Conservation (phyloP, 2,113 vertebrate genomes). For the Hemibagrus wyckioides region DNA sequence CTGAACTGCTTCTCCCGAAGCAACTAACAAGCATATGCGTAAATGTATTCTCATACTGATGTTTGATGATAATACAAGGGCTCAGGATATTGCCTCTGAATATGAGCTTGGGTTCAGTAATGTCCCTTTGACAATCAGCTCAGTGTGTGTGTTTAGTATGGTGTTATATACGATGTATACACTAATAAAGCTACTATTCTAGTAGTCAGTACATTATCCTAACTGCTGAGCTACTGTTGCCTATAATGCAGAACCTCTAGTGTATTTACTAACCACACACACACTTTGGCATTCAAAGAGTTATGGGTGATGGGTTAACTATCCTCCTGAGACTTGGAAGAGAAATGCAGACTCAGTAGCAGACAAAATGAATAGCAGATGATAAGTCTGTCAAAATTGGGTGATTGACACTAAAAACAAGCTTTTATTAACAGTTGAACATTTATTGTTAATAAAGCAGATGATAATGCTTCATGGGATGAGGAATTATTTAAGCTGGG, state of each 20-base stretch:
- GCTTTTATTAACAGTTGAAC: not conserved
- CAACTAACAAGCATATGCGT: not conserved
- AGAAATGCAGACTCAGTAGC: not conserved
- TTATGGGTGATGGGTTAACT: constrained; percentile 19
- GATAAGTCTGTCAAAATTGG: not conserved
- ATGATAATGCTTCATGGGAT: not conserved
- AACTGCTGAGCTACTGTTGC: not conserved
- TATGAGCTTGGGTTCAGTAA: not conserved
- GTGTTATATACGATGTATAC: not conserved
- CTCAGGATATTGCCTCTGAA: not conserved
- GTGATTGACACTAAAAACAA: not conserved
- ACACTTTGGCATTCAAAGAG: not conserved
- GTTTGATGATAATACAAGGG: not conserved
- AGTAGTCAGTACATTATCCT: not conserved
- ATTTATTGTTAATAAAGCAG: not conserved
- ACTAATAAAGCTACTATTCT: not conserved
- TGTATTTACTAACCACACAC: not conserved
- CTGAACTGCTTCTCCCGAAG: not conserved
- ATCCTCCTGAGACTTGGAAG: not conserved
- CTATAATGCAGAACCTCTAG: not conserved
- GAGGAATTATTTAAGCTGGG: not conserved
- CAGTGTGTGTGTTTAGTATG: not conserved
- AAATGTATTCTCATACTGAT: not conserved
- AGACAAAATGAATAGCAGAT: constrained; percentile 6
- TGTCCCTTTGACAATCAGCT: not conserved